These are phyloP conservation scores for Hydractinia symbiolongicarpus DNA, from an alignment of 30 jellyfish, hydroid and myxozoan species.

Conservation along the genomic window DNA sequence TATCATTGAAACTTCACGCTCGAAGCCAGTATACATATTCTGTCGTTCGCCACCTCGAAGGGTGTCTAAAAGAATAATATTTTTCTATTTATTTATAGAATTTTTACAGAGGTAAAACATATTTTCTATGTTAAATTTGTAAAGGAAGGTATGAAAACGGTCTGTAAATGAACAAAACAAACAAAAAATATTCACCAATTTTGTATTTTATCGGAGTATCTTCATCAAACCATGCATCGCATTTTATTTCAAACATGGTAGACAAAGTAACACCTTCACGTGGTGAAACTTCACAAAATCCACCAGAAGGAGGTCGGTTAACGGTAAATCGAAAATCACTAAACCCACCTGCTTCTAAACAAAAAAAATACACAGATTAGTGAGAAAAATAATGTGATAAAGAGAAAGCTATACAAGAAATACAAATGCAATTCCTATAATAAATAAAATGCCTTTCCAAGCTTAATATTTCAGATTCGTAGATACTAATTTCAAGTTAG, in stretches of 20 bases:
- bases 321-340: slow-evolving; percentile 64
- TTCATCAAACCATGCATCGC: slow-evolving; percentile 75
- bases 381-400: too few relatives aligned
- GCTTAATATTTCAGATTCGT: too few relatives aligned
- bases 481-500: too few relatives aligned
- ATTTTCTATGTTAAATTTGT: background rate
- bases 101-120: background rate
- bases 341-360: slow-evolving; percentile 63
- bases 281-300: slow-evolving; percentile 61
- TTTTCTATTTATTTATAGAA: background rate
- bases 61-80: slow-evolving; percentile 35
- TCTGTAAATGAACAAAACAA: background rate
- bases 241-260: slow-evolving; percentile 48
- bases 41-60: slow-evolving; percentile 46
- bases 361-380: background rate
- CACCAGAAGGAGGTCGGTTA: slow-evolving; percentile 73
- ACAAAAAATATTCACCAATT: slow-evolving; percentile 38
- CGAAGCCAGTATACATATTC: slow-evolving; percentile 65
- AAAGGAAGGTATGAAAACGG: background rate
- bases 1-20: slow-evolving; percentile 43
- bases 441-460: too few relatives aligned
- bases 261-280: slow-evolving; percentile 56
- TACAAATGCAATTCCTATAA: too few relatives aligned
- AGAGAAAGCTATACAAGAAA: too few relatives aligned
- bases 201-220: slow-evolving; percentile 63